Percentiles rank a stretch among this genome's conserved stretches.
phyloP scores from a whole-genome alignment of 30 jellyfish, hydroid and myxozoan genomes.

The Aurelia sp. region DNA sequence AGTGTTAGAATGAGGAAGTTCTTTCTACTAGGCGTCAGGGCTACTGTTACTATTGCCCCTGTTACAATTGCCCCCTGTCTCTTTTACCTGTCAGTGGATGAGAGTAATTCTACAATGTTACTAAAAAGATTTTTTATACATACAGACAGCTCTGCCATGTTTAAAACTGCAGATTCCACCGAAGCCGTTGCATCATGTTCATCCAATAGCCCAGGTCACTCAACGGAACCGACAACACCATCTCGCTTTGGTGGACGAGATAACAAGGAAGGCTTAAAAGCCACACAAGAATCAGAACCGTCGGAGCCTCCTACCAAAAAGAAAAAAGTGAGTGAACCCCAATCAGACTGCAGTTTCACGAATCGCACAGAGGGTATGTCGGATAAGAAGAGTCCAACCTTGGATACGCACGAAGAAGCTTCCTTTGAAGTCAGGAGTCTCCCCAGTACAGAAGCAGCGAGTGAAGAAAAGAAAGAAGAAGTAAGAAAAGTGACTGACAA shows the following conservation, averaged over 20 bases:
- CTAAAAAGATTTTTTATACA: too few relatives aligned
- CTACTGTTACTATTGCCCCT: too few relatives aligned
- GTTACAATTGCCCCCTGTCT: too few relatives aligned
- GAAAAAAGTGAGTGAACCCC: neutral
- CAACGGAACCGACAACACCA: neutral
- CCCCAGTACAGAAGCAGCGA: neutral
- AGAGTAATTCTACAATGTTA: too few relatives aligned
- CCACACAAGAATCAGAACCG: neutral
- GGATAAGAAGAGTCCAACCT: neutral
- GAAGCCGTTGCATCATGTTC: neutral
- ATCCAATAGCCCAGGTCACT: neutral
- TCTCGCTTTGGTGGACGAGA: slow-evolving; percentile 4
- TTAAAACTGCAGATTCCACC: neutral
- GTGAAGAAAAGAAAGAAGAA: neutral
- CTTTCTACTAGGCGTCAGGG: too few relatives aligned
- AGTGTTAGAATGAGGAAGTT: too few relatives aligned
- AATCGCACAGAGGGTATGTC: too few relatives aligned
- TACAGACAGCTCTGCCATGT: too few relatives aligned
- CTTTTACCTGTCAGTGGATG: too few relatives aligned
- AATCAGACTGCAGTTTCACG: too few relatives aligned
- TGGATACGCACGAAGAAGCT: neutral
- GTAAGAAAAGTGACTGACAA: neutral
- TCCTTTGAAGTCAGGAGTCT: neutral
- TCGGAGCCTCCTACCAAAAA: slow-evolving; percentile 49
- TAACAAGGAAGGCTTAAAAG: neutral